Evolutionary conservation across 2,888 invertebrate genomes (phyloP).

Genomic region (Amorpha juglandis): DNA sequence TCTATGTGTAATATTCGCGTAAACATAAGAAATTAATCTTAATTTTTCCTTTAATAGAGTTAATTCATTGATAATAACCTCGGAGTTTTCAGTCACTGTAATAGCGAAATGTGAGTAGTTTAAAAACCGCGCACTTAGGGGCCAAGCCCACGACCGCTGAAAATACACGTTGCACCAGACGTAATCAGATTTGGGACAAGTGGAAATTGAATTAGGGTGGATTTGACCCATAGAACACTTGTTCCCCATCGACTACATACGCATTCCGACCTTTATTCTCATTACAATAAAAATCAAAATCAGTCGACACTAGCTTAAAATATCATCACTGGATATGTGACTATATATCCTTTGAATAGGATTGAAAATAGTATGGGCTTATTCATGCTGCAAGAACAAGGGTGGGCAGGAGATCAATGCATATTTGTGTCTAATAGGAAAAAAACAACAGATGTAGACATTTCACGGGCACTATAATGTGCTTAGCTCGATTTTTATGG

Average conservation of each 20-base stretch:
- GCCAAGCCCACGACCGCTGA: constrained; percentile 44
- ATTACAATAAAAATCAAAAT: constrained; percentile 34
- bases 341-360: not conserved
- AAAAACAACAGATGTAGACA: constrained; percentile 81
- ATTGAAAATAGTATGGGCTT: constrained; percentile 23
- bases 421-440: constrained; percentile 81
- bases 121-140: constrained; percentile 39
- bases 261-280: constrained; percentile 36
- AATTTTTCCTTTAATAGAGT: too few relatives aligned
- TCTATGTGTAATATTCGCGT: too few relatives aligned
- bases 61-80: not conserved
- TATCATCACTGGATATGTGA: not conserved
- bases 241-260: constrained; percentile 27
- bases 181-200: constrained; percentile 78
- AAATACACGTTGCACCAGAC: constrained; percentile 54
- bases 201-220: constrained; percentile 78
- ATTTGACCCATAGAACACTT: constrained; percentile 67
- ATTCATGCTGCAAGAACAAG: constrained; percentile 28
- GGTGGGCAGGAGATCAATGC: constrained; percentile 72
- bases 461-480: constrained; percentile 83
- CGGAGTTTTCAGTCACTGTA: not conserved
- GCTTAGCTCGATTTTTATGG: constrained; percentile 79
- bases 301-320: constrained; percentile 2
- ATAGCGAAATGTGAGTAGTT: constrained; percentile 18
- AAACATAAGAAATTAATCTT: too few relatives aligned